Evolutionary conservation across 2,113 vertebrate species (phyloP).

Genomic region (Aphelocoma coerulescens): DNA sequence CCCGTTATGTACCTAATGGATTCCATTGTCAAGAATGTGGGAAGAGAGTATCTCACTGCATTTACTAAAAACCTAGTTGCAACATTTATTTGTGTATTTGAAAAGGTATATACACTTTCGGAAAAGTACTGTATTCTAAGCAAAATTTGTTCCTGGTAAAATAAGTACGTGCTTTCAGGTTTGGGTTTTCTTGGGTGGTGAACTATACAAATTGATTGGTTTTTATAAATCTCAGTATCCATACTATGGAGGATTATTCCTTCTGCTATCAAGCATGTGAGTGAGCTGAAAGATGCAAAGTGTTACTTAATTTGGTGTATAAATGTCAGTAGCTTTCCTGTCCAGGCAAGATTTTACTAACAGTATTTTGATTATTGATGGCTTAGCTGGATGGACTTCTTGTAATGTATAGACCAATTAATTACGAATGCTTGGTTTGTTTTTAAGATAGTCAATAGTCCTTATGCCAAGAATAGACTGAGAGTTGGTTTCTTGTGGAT

Average conservation of each 20-base stretch:
- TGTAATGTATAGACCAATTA: background rate
- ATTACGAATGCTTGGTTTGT: background rate
- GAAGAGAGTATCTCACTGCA: constrained; percentile 97
- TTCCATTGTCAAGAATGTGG: constrained; percentile 99
- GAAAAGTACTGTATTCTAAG: constrained; percentile 68
- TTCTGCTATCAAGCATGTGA: background rate
- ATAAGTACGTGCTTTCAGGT: constrained; percentile 71
- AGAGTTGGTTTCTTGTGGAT: background rate
- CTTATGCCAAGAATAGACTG: background rate
- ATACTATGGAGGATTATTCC: background rate
- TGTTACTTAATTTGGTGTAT: background rate
- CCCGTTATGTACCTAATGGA: constrained; percentile 99
- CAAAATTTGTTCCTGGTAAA: constrained; percentile 66
- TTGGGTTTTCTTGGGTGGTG: constrained; percentile 69
- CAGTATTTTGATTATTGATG: background rate
- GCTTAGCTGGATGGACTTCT: background rate
- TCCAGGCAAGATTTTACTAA: background rate
- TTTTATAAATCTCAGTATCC: background rate
- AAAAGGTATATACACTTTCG: constrained; percentile 93
- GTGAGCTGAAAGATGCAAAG: background rate
- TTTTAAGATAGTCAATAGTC: background rate
- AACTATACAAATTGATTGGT: background rate
- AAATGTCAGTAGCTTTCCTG: background rate
- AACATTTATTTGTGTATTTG: constrained; percentile 99
- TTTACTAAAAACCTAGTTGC: constrained; percentile 99